These are phyloP conservation scores for Latrodectus elegans DNA, from an alignment of 2,888 invertebrate genomes.

Conservation along the genomic window DNA sequence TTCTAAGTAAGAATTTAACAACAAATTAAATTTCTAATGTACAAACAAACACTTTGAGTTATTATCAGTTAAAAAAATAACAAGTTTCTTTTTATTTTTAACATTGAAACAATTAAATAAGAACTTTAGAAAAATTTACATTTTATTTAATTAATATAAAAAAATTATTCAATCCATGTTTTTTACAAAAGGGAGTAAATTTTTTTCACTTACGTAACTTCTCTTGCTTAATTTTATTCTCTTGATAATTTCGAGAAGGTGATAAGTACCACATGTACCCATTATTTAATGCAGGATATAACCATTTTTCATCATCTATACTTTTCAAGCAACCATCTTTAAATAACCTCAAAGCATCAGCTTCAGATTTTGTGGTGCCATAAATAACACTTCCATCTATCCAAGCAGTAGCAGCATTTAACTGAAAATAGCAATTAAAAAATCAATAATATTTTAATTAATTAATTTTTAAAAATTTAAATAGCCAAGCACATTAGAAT, in stretches of 20 bases:
- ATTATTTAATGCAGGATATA: constrained; percentile 78
- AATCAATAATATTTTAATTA: no score
- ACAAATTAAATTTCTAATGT: no score
- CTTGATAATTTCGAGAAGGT: constrained; percentile 27
- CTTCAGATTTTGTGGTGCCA: constrained; percentile 79
- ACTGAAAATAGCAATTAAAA: constrained; percentile 73
- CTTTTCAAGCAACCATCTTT: constrained; percentile 77
- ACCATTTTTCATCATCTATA: constrained; percentile 73
- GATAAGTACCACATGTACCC: constrained; percentile 78
- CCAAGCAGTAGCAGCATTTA: constrained; percentile 80
- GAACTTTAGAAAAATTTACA: no score
- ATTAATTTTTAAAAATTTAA: no score
- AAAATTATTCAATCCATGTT: no score
- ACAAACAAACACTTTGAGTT: no score
- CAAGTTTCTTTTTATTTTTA: no score
- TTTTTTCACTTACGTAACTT: constrained; percentile 24
- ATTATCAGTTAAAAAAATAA: no score
- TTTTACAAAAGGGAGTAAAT: background rate
- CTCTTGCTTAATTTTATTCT: constrained; percentile 24
- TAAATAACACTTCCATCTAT: constrained; percentile 80
- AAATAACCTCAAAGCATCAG: constrained; percentile 78
- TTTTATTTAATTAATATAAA: no score
- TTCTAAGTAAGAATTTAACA: no score
- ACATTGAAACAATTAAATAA: no score
- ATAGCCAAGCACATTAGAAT: no score